Evolutionary conservation across 2,888 invertebrate species (phyloP), one percentile per base, ranked within the genome.

Genomic region (Calameuta idolon): DNA sequence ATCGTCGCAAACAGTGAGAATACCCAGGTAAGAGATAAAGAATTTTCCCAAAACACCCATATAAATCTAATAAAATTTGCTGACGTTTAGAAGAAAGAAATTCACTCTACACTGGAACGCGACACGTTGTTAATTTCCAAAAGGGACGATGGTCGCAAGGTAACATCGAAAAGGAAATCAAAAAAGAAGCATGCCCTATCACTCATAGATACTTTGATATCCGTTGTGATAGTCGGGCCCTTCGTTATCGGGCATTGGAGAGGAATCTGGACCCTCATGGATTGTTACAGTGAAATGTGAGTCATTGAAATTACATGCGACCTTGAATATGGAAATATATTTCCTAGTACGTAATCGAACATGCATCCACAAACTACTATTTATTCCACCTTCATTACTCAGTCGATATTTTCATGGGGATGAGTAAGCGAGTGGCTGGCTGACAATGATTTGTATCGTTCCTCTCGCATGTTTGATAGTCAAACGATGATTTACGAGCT

Each of bases 231-330:
- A 11, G 88, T 94, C 12, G 90, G 92, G 4, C 94, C 94, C 1
- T 87, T 93, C 75, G 92, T 93, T 0, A 92, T 94, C 2, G 91
- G 92, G 2, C 92, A 92, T 82, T 94, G 94, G 94, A 88, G 93
- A 76, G 94, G 94, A 1, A 91, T 92, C 30, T 94, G 94, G 94
- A 89, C 87, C 40, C 86, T 93, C 75, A 91, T 94, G 92, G 92
- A 93, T 78, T 80, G 90, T 69, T 90, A 93, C 84, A 79, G 87
- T 0, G 86, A 85, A 55, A 79, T 80, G 89, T 87, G 69, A 79
- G 83, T 79, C 37, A 73, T 33, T 12, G 2, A 69, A 69, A 68
- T 74, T 31, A 55, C 9, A 9, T 23, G 2, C 9, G 9, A 23
- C 55, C 55, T 55, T 55, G 55, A 55, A 23, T 23, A 23, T 23